Percentiles rank a stretch among this genome's conserved stretches.
These are phyloP conservation scores for Poecile atricapillus DNA, from an alignment of 2,113 vertebrate species.

Conservation along the genomic window DNA sequence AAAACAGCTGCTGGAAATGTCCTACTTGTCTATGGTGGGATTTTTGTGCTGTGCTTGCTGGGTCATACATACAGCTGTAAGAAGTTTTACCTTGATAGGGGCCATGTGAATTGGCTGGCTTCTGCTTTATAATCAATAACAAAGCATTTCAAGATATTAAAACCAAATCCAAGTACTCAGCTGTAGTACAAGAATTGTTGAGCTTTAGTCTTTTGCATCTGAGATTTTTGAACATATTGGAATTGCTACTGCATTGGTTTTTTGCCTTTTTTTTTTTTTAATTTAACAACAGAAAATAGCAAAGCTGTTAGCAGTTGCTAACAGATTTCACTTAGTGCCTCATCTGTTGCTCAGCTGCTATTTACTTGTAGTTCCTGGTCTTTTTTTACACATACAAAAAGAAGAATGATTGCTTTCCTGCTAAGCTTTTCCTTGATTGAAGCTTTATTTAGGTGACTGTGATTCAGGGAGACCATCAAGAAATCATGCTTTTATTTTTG, in stretches of 20 bases:
- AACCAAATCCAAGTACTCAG: constrained; percentile 18
- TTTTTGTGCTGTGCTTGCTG: not conserved
- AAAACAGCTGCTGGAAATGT: not conserved
- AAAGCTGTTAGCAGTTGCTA: constrained; percentile 75
- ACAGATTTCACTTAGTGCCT: constrained; percentile 73
- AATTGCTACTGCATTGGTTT: constrained; percentile 57
- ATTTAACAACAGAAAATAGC: constrained; percentile 74
- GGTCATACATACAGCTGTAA: not conserved
- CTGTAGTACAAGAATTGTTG: constrained; percentile 29
- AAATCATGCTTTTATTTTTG: constrained; percentile 30
- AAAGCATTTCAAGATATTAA: constrained; percentile 14
- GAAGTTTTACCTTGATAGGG: not conserved
- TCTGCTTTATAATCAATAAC: not conserved
- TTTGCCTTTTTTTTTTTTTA: constrained; percentile 10
- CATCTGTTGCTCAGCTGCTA: constrained; percentile 77
- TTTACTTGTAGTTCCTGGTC: constrained; percentile 72
- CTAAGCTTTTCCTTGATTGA: constrained; percentile 49
- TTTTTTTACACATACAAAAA: constrained; percentile 56
- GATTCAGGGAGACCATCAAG: constrained; percentile 34
- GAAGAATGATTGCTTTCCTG: constrained; percentile 59
- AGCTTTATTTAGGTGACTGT: constrained; percentile 48
- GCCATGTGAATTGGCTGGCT: not conserved
- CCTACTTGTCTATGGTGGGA: accelerated
- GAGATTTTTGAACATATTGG: constrained; percentile 69
- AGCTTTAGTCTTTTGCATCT: constrained; percentile 57